Evolutionary conservation across 2,113 vertebrate genomes (phyloP), one percentile per base, ranked within the genome.

Genomic region (Gavia stellata): DNA sequence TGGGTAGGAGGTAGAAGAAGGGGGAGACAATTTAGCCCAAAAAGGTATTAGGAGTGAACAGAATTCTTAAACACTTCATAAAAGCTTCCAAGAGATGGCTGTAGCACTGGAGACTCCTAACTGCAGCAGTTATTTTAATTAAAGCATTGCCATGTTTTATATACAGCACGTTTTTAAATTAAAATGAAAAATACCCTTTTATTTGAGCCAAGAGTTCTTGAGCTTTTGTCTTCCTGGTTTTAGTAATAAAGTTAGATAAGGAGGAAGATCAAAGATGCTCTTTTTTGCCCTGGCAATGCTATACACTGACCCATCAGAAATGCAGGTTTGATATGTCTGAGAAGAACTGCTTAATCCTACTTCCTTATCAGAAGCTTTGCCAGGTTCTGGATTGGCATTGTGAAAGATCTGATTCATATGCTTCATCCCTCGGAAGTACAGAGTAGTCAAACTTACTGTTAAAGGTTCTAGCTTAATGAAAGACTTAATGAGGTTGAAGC

Each of bases 401-500:
- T 72, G 75, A 55, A 61, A 49, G 23, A 31, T 44, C 10, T 0
- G 3, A 33, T 62, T 45, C 8, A 15, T 33, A 14, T 0, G 5
- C 36, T 40, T 28, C 12, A 24, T 55, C 15, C n/a, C n/a, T 59
- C 55, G 23, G 14, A 65, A 74, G 47, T 28, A 56, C 8, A 34
- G 40, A 50, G 20, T 38, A 44, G n/a, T 49, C 50, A 62, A 56
- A 67, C 23, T 80, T 34, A 4, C 50, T 55, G 38, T 25, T 52
- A 49, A 42, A 80, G 47, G 17, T 55, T 84, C 44, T 74, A 31
- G 26, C 38, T 88, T 78, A 78, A 65, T 34, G 56, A 26, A 65
- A 81, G 29, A 44, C 8, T 70, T 55, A 10, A 62, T 31, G 38
- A 71, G 38, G 55, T 59, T 52, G 61, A 84, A 62, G 34, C 49